These are phyloP conservation scores for Phataginus tetradactyla DNA, from an alignment of 2,797 vertebrate species.

Conservation along the genomic window DNA sequence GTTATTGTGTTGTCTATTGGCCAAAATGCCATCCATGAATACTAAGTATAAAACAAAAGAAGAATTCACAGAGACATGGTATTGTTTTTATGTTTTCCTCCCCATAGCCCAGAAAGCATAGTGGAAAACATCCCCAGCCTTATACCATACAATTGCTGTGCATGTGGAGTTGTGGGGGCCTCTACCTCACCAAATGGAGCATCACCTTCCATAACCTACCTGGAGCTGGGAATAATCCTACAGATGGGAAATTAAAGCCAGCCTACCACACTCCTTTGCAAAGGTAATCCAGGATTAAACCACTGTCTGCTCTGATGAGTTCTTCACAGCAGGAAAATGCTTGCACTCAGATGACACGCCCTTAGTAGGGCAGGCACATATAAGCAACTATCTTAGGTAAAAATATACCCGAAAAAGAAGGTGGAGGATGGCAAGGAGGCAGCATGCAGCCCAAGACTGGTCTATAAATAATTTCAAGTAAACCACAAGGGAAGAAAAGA, in stretches of 20 bases:
- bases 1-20: neutral
- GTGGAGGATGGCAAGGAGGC: neutral
- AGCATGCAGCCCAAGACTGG: rapidly evolving
- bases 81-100: neutral
- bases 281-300: neutral
- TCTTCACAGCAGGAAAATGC: neutral
- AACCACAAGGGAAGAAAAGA: slow-evolving; percentile 50
- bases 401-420: neutral
- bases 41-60: neutral
- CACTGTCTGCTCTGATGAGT: neutral
- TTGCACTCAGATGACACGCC: neutral
- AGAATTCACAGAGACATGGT: neutral
- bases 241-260: neutral
- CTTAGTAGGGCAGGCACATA: neutral
- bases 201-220: neutral
- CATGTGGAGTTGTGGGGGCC: no score
- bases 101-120: neutral
- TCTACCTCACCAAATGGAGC: neutral
- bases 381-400: neutral
- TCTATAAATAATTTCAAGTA: slow-evolving; percentile 65
- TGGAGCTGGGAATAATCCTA: neutral
- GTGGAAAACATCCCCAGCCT: neutral
- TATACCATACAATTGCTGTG: rapidly evolving
- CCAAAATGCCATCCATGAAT: neutral
- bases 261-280: neutral